Evolutionary conservation across 64 coral and sea anemone genomes (phyloP), one percentile per base, ranked within the genome.

Genomic region (Acropora tenuis): DNA sequence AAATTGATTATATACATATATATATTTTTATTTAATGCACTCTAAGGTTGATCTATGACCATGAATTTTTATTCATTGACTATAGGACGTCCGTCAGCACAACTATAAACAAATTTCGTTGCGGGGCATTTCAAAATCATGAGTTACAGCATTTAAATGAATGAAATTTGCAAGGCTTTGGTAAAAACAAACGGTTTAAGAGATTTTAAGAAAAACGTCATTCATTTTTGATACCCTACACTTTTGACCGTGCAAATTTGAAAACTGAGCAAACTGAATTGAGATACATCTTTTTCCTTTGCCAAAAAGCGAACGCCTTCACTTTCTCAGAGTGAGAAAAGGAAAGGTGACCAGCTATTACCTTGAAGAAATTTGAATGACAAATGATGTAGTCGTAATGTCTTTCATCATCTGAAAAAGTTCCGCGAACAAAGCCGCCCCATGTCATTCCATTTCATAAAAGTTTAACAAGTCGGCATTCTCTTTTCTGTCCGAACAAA

Each of bases 381-480:
- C 41, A 69, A 83, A 83, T 83, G 44, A 83, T 68, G 80, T 30
- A 30, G 30, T 30, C 30, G 30, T 30, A 30, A 30, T 30, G 30
- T 30, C 30, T 30, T 30, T 30, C 30, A 30, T 30, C 0, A 30
- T 30, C 30, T 30, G 18, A 43, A 47, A 67, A 83, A 16, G 61
- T 57, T 47, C 60, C 58, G 59, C 41, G 18, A 83, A 66, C 59
- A 83, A 68, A 47, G 80, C 80, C 80, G 80, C 58, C 43, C 66
- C 15, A 65, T 67, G 43, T 68, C 47, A 41, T n/a, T 83, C 41
- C 66, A 66, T 60, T 46, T 83, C 61, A 83, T 83, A 43, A 83
- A 83, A 83, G 68, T 83, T 69, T 83, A 48, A 83, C 40, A 47
- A 44, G 58, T 44, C 61, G 59, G 80, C 59, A 67, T 47, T 43